Base-by-base conservation (phyloP, 2,888 invertebrate species). In the Rhagium mordax region DNA sequence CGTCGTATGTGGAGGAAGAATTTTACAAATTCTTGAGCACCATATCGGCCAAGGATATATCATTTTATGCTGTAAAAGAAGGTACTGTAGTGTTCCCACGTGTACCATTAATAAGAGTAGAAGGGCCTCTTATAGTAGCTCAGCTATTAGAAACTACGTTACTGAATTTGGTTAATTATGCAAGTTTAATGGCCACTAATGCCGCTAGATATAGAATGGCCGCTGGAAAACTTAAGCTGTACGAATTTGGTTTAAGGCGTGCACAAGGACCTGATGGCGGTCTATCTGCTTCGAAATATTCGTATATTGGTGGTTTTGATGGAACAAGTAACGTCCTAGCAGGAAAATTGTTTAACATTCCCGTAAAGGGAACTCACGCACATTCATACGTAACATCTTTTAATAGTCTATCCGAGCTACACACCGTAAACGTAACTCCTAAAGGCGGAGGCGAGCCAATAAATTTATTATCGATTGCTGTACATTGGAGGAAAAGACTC, bases 231-330 rank as follows among this genome's bases (percentile, higher is more conserved):
- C 93, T 96, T 51, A 92, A 94, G n/a, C 89, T 99, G 68, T 89
- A 98, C 77, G 99, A 99, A 89, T 99, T 99, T 89, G 99, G 99
- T n/a, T 90, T 99, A 81, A 90, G 99, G 78, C 90, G 99, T 87
- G 99, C 99, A 2, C 99, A 99, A 89, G 99, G 99, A 13, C 99
- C 99, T 0, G 98, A 99, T 88, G 99, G 99, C 16, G 99, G 97
- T 15, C 89, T 99, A 51, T 97, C 98, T 24, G 99, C 99, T 3
- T 98, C 98, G 1, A 97, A 97, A 89, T 99, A 99, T 89, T 94
- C 97, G 62, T 99, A 98, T 86, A 92, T 98, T 81, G 95, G 95
- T 85, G 98, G 99, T 41, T 99, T 99, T 89, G 98, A 99, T 89
- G 98, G 97, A 2, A 99, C 98, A 16, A 98, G 98, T 86, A 99